Conservation (phyloP, 1,140 invertebrate genomes). For the Bombus waltoni region DNA sequence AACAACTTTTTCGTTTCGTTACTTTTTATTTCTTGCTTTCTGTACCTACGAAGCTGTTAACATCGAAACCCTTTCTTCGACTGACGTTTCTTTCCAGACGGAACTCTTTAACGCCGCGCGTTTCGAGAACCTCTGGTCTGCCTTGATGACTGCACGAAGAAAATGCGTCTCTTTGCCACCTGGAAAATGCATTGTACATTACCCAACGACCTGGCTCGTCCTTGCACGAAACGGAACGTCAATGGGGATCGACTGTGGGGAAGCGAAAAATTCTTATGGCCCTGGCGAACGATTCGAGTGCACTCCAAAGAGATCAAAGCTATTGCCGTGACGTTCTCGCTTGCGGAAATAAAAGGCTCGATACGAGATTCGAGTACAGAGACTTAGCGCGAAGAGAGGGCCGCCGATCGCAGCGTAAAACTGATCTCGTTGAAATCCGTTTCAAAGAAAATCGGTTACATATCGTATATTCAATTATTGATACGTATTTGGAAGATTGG, state of each 20-base stretch:
- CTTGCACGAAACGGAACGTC: constrained; percentile 29
- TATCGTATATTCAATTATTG: too few species aligned
- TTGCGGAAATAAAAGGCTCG: constrained; percentile 37
- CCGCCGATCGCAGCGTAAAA: not conserved
- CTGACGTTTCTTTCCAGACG: constrained; percentile 37
- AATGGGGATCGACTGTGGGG: constrained; percentile 22
- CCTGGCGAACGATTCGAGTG: constrained; percentile 37
- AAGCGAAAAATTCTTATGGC: constrained; percentile 56
- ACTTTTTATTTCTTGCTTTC: not conserved
- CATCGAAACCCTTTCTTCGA: constrained; percentile 45
- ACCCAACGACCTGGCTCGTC: not conserved
- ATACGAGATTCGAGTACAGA: not conserved
- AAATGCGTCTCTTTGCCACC: constrained; percentile 36
- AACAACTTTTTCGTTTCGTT: not conserved
- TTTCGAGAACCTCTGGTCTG: constrained; percentile 16
- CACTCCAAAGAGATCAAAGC: constrained; percentile 60
- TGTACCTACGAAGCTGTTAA: constrained; percentile 34
- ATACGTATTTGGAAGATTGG: too few species aligned
- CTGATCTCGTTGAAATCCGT: not conserved
- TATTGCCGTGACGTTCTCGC: constrained; percentile 13
- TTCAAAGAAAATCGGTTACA: not conserved
- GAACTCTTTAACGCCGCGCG: constrained; percentile 34
- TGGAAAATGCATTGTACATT: constrained; percentile 64
- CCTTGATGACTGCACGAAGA: constrained; percentile 42
- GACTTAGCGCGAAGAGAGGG: too few species aligned